Percentiles rank a stretch among this genome's conserved stretches.
phyloP scores from a whole-genome alignment of 2,797 vertebrate species.

The Xenentodon cancila region DNA sequence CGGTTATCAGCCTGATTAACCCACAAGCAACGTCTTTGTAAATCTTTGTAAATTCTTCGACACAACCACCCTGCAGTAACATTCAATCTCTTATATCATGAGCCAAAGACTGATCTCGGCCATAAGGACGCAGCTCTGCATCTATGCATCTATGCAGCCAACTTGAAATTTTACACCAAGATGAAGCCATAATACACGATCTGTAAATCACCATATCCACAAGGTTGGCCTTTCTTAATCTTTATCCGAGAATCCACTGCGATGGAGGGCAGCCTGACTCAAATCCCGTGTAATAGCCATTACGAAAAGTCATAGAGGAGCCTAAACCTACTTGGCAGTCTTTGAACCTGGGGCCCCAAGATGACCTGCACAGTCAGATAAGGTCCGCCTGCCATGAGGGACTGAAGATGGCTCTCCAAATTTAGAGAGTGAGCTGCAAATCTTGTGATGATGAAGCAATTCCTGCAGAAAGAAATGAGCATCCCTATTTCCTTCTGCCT shows the following conservation, averaged over 20 bases:
- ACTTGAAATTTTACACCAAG: slow-evolving; percentile 39
- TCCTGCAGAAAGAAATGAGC: slow-evolving; percentile 54
- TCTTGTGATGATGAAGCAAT: slow-evolving; percentile 70
- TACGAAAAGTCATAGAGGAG: slow-evolving; percentile 51
- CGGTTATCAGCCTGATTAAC: slow-evolving; percentile 41
- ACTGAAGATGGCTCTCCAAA: slow-evolving; percentile 53
- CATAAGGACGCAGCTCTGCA: slow-evolving; percentile 13
- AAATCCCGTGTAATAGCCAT: slow-evolving; percentile 58
- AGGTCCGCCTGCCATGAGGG: slow-evolving; percentile 45
- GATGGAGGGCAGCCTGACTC: slow-evolving; percentile 46
- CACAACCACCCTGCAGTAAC: slow-evolving; percentile 31
- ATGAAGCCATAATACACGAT: slow-evolving; percentile 43
- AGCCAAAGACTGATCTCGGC: slow-evolving; percentile 23
- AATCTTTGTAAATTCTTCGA: slow-evolving; percentile 29
- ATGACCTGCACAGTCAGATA: slow-evolving; percentile 61
- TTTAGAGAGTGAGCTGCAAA: slow-evolving; percentile 45
- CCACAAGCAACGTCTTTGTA: slow-evolving; percentile 29
- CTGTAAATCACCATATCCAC: slow-evolving; percentile 50
- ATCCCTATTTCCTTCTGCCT: slow-evolving; percentile 38
- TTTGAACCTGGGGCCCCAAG: slow-evolving; percentile 48
- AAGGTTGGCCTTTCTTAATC: slow-evolving; percentile 43
- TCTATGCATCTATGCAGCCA: slow-evolving; percentile 8
- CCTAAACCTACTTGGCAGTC: slow-evolving; percentile 56
- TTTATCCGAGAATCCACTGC: slow-evolving; percentile 47
- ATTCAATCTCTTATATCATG: slow-evolving; percentile 7